phyloP scores from a whole-genome alignment of 2,113 vertebrate genomes.

The Scytalopus superciliaris region DNA sequence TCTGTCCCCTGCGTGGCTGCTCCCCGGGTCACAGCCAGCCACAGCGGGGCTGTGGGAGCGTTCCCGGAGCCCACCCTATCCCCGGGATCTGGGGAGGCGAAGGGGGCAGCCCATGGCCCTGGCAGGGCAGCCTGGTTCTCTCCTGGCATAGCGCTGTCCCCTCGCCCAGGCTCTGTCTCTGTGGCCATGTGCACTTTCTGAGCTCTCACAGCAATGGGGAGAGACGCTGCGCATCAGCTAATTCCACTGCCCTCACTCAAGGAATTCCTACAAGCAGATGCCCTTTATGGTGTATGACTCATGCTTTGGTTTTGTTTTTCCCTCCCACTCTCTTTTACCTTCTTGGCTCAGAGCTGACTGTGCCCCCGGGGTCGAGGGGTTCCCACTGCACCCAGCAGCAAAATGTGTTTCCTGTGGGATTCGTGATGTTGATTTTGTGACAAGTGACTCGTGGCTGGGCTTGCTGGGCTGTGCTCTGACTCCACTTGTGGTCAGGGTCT shows the following conservation, averaged over 20 bases:
- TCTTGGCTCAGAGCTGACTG: rapidly evolving
- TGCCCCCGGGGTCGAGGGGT: not conserved
- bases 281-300: not conserved
- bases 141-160: not conserved
- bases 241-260: not conserved
- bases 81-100: no score
- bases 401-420: not conserved
- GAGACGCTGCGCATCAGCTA: not conserved
- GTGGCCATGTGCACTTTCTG: rapidly evolving
- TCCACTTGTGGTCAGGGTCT: rapidly evolving
- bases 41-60: no score
- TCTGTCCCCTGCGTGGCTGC: no score
- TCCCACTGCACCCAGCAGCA: not conserved
- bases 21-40: no score
- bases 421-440: not conserved
- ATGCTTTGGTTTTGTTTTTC: not conserved
- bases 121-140: not conserved
- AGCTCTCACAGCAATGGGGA: not conserved
- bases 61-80: no score
- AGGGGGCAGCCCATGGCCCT: no score
- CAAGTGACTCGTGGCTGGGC: rapidly evolving
- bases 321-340: not conserved
- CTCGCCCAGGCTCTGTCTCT: not conserved
- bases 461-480: not conserved
- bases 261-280: not conserved